Conservation (phyloP, 2,888 invertebrate genomes). For the Pseudeuparius sepicola region DNA sequence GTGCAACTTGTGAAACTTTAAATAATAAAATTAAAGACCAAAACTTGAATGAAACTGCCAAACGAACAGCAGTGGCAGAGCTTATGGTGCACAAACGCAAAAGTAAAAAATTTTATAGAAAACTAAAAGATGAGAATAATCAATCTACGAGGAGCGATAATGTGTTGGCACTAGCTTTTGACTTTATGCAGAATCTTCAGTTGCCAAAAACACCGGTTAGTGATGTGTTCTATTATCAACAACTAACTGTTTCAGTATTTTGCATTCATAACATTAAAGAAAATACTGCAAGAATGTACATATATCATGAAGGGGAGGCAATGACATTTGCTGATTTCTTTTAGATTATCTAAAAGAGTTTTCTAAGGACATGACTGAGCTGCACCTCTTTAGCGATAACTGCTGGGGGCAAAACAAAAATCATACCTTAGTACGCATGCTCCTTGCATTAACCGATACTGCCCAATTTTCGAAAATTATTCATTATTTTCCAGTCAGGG, state of each 20-base stretch:
- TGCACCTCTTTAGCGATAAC: constrained; percentile 14
- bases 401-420: constrained; percentile 15
- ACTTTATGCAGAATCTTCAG: constrained; percentile 9
- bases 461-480: constrained; percentile 10
- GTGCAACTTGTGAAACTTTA: too few species aligned
- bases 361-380: constrained; percentile 7
- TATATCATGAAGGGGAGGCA: constrained; percentile 9
- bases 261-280: constrained; percentile 6
- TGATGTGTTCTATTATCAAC: constrained; percentile 9
- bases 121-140: constrained; percentile 5
- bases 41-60: constrained; percentile 6
- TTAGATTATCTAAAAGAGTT: constrained; percentile 11
- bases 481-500: constrained; percentile 10
- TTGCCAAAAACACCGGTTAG: constrained; percentile 8
- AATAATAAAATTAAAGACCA: too few species aligned
- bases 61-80: too few species aligned
- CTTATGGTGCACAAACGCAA: constrained; percentile 7
- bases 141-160: too few species aligned
- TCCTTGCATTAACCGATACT: constrained; percentile 11
- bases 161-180: constrained; percentile 3
- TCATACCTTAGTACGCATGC: constrained; percentile 13
- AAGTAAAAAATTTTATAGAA: constrained; percentile 8
- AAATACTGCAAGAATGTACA: constrained; percentile 1
- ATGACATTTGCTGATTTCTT: constrained; percentile 13
- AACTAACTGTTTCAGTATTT: constrained; percentile 5